These are phyloP conservation scores for Scolopax bukidnonensis DNA, from an alignment of 2,797 vertebrate genomes.

Conservation along the genomic window DNA sequence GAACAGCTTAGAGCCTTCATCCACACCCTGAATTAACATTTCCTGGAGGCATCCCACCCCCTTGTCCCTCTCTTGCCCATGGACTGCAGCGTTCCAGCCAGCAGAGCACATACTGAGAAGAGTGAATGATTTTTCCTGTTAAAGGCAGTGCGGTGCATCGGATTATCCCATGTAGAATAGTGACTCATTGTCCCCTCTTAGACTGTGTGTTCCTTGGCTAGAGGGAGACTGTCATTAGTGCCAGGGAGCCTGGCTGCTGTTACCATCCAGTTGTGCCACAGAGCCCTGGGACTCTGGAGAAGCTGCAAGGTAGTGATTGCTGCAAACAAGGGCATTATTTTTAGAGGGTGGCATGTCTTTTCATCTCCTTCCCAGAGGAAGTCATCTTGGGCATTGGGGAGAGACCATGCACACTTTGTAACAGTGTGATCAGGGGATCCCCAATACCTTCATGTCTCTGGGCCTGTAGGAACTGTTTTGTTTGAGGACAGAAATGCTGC, in stretches of 20 bases:
- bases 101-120: background rate
- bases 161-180: background rate
- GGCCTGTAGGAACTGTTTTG: background rate
- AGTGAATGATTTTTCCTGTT: background rate
- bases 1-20: background rate
- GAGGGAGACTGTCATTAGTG: background rate
- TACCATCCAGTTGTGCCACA: background rate
- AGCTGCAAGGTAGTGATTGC: background rate
- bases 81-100: background rate
- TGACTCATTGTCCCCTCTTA: background rate
- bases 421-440: background rate
- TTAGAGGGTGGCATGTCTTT: background rate
- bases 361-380: background rate
- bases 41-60: background rate
- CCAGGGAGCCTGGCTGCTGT: background rate
- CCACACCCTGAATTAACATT: background rate
- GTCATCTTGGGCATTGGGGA: background rate
- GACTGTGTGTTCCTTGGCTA: constrained; percentile 47
- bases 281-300: background rate
- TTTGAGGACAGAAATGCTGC: background rate
- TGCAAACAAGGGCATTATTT: background rate
- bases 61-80: background rate
- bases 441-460: background rate
- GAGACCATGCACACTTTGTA: background rate
- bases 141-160: rapidly evolving